These are phyloP conservation scores for Hyalella azteca DNA, from an alignment of 2,888 invertebrate genomes.

Conservation along the genomic window DNA sequence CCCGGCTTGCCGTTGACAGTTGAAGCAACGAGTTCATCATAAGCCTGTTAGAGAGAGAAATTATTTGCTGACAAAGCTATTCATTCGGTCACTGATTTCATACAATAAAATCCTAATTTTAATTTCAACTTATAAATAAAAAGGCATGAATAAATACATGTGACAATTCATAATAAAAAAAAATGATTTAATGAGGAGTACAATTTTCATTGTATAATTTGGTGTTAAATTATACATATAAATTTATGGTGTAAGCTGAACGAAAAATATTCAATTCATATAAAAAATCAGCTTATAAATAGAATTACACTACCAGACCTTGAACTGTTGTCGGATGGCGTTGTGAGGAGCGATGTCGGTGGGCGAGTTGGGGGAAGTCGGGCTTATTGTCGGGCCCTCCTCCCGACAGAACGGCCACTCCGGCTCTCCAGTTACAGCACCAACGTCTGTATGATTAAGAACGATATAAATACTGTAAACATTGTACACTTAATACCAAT, in stretches of 20 bases:
- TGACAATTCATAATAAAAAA: neutral
- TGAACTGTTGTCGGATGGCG: conserved; percentile 5
- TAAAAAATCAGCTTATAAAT: neutral
- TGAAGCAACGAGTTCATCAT: neutral
- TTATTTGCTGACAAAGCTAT: neutral
- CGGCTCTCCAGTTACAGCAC: neutral
- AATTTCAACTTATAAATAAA: neutral
- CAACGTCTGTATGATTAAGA: neutral
- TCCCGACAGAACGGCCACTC: neutral
- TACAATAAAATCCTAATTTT: neutral
- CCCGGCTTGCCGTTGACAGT: neutral
- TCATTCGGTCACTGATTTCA: neutral
- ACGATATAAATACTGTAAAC: neutral
- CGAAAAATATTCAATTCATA: neutral
- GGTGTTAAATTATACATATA: neutral
- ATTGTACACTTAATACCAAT: neutral
- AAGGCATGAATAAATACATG: neutral
- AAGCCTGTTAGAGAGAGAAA: neutral
- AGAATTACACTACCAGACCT: neutral
- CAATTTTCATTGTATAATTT: neutral
- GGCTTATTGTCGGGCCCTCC: neutral
- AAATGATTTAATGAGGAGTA: neutral
- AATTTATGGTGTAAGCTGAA: neutral
- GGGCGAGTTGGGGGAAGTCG: neutral
- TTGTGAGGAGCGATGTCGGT: conserved; percentile 14